Evolutionary conservation across 1,140 invertebrate genomes (phyloP), one percentile per base, ranked within the genome.

Genomic region (Bombus waltoni): DNA sequence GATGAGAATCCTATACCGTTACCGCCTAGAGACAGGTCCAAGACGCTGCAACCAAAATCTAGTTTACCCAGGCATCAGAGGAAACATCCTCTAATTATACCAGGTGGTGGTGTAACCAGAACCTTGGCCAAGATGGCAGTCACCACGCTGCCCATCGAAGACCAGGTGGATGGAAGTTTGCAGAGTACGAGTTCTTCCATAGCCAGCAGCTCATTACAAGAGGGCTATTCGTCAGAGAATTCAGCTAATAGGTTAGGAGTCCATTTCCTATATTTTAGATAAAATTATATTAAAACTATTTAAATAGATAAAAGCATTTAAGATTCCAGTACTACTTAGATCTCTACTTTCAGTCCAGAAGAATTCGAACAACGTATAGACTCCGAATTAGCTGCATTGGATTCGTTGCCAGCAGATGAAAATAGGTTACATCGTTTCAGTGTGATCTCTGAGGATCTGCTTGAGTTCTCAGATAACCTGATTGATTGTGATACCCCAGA

Each of bases 21-120:
- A 85, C 98, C 98, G 1, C 98, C 98, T 0, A 96, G 98, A 88
- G 98, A 98, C 91, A 96, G 97, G 73, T 97, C 97, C 44, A 97
- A 97, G 91, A 96, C 96, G 13, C 93, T 96, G 25, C 96, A 96
- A 81, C 96, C 96, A 3, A 96, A 96, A 84, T 96, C 95, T 11
- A 96, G 95, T 68, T 96, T 97, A 89, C 97, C 98, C 4, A 95
- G 98, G 53, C 98, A 98, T 94, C 97, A 98, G 79, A 95, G 98
- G 70, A 98, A 98, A 93, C 97, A 98, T 96, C 98, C 98, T 0
- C 94, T 99, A n/a, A 97, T 98, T 65, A 97, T 98, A 88, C 97
- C 98, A 28, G 96, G 96, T 53, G 95, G 96, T 62, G 96, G 96
- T 3, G 92, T 97, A 1, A 96, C 96, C 53, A 94, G 96, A 32